These are phyloP conservation scores for Conus betulinus DNA, from an alignment of 1,140 invertebrate genomes.

Conservation along the genomic window DNA sequence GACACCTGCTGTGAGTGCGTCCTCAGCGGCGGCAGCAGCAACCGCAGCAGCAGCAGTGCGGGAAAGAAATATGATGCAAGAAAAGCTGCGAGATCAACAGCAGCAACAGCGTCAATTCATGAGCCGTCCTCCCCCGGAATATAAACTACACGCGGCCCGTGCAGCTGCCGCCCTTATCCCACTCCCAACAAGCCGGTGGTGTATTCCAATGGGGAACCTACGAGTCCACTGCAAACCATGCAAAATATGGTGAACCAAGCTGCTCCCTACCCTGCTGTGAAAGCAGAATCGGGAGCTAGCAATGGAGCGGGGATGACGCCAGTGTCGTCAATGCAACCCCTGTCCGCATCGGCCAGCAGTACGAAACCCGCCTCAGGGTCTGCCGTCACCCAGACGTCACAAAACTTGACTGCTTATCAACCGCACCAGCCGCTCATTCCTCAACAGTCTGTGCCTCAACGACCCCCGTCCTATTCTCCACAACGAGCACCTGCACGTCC, in stretches of 20 bases:
- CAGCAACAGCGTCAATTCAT: slow-evolving; percentile 60
- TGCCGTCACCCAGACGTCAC: background rate
- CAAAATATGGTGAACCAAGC: slow-evolving; percentile 75
- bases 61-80: slow-evolving; percentile 45
- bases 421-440: slow-evolving; percentile 33
- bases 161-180: slow-evolving; percentile 40
- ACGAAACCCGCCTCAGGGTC: background rate
- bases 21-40: no score
- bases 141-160: slow-evolving; percentile 62
- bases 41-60: slow-evolving; percentile 14
- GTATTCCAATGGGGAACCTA: slow-evolving; percentile 40
- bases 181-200: slow-evolving; percentile 36
- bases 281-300: slow-evolving; percentile 44
- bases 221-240: slow-evolving; percentile 72
- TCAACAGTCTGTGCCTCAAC: slow-evolving; percentile 30
- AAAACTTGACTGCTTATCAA: slow-evolving; percentile 11
- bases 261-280: slow-evolving; percentile 62
- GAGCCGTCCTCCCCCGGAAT: slow-evolving; percentile 68
- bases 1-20: no score
- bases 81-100: slow-evolving; percentile 48
- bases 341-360: slow-evolving; percentile 24
- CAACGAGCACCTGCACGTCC: background rate
- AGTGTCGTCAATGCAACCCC: slow-evolving; percentile 54
- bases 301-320: slow-evolving; percentile 53
- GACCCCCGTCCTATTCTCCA: slow-evolving; percentile 31